phyloP scores from a whole-genome alignment of 2,113 vertebrate genomes.

The Triplophysa siluroides region DNA sequence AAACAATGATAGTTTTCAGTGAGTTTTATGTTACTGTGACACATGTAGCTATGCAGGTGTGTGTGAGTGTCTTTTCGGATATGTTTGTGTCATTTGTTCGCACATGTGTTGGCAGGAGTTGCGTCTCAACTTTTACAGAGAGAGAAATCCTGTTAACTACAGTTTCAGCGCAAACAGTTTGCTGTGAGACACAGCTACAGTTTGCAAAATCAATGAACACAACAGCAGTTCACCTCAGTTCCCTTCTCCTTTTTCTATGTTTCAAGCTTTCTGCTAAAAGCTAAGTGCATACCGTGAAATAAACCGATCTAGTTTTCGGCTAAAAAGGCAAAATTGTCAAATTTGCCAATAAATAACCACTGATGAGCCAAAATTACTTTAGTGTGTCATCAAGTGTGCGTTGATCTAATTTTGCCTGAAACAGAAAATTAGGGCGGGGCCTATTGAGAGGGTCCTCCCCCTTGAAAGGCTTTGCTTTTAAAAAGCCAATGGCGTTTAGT shows the following conservation, averaged over 20 bases:
- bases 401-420: no score
- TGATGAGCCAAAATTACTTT: no score
- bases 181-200: constrained; percentile 62
- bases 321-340: no score
- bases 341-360: no score
- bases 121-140: constrained; percentile 61
- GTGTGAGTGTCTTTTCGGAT: constrained; percentile 3
- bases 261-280: constrained; percentile 59
- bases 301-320: not conserved
- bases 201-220: constrained; percentile 67
- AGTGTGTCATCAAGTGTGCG: no score
- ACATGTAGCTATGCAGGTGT: not conserved
- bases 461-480: no score
- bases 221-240: constrained; percentile 57
- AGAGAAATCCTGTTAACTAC: constrained; percentile 67
- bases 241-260: constrained; percentile 64
- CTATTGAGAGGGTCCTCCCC: no score
- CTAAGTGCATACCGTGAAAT: constrained; percentile 58
- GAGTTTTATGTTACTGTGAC: constrained; percentile 1
- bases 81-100: not conserved
- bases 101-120: constrained; percentile 46
- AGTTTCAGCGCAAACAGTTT: constrained; percentile 71
- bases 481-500: no score
- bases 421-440: no score
- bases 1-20: constrained; percentile 1